Evolutionary conservation across 2,888 invertebrate genomes (phyloP), one percentile per base, ranked within the genome.

Genomic region (Agriopis leucophaearia): DNA sequence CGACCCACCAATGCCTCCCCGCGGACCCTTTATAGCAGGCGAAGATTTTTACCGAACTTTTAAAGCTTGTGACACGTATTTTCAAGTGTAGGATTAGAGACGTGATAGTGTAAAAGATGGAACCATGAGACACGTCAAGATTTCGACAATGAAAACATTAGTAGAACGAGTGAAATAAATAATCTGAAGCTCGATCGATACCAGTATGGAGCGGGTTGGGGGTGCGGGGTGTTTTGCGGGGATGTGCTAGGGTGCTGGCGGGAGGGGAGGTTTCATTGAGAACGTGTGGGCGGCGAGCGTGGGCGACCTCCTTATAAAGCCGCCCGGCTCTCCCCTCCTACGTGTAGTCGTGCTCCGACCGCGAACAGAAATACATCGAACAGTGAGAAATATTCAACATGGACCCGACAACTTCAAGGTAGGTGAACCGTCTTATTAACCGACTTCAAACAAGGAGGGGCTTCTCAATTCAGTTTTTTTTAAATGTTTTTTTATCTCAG

Each of bases 261-360:
- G 70, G 78, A 74, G 73, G 83, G 80, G 81, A 80, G 76, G 87
- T 92, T 95, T 96, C 96, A 96, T 96, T 95, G 94, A 96, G 95
- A 95, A 94, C 94, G 95, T 95, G 95, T 95, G 94, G 95, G 95
- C 95, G 95, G 89, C 82, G 87, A 75, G 90, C 92, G 93, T 91
- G 91, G 91, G 93, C 91, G 92, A 86, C 80, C 79, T 87, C 90
- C 85, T 89, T 93, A 91, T 91, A 92, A 88, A 90, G 89, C 83
- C 78, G 77, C 79, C 83, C 81, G 80, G 81, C 81, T 87, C 87
- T 79, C 73, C 85, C 87, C 84, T 83, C 86, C 88, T 80, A 80
- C 85, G 87, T 76, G 78, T 88, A 93, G 92, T 91, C 88, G 87
- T 88, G 89, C 78, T 82, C 84, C 73, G 80, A 81, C 80, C 85